phyloP scores from a whole-genome alignment of 1,140 invertebrate species.

The Zaprionus africanus region DNA sequence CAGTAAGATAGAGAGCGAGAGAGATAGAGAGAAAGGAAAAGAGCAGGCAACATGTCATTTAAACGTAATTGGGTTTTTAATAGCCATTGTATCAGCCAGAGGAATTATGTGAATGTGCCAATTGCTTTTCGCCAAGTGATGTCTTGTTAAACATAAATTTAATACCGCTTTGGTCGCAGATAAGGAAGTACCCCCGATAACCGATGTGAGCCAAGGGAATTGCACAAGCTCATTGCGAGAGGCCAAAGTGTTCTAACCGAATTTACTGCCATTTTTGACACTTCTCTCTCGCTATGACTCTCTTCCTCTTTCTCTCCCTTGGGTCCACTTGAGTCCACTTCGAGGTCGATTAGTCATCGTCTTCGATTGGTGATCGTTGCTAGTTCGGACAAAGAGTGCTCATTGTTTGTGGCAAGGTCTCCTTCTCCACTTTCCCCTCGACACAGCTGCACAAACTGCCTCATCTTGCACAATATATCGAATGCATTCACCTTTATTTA shows the following conservation, averaged over 20 bases:
- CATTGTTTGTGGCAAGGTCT: constrained; percentile 30
- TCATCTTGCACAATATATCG: background rate
- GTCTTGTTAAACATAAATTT: constrained; percentile 78
- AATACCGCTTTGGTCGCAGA: constrained; percentile 42
- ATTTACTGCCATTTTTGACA: background rate
- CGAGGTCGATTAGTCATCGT: constrained; percentile 15
- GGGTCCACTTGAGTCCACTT: constrained; percentile 17
- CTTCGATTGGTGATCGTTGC: constrained; percentile 1
- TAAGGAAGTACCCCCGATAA: constrained; percentile 40
- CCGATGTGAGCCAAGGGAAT: background rate
- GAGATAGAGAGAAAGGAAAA: background rate
- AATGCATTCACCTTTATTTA: constrained; percentile 6
- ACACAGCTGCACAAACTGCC: constrained; percentile 17
- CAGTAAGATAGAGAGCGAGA: background rate
- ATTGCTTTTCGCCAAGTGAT: constrained; percentile 68
- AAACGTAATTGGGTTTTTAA: constrained; percentile 81
- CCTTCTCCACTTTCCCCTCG: background rate
- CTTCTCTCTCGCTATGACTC: background rate
- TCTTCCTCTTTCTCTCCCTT: background rate
- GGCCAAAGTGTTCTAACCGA: background rate
- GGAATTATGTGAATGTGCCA: constrained; percentile 70
- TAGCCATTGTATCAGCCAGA: constrained; percentile 70
- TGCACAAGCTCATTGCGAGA: background rate
- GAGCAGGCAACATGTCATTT: constrained; percentile 59
- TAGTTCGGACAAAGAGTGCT: constrained; percentile 6